Conservation (phyloP, 2,113 vertebrate genomes). For the Saguinus imperator region DNA sequence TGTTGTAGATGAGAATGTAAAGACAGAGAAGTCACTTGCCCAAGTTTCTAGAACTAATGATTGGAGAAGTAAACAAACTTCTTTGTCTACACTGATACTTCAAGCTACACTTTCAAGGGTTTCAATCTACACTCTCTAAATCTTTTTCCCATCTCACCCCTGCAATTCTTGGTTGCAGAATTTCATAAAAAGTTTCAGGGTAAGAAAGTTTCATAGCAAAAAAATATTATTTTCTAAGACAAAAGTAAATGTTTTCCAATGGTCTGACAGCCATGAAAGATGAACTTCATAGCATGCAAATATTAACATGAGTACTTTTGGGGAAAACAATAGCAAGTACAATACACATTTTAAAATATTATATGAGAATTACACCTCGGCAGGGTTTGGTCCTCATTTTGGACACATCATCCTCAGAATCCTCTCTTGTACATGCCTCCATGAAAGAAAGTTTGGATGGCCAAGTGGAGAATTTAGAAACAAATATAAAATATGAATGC, state of each 20-base stretch:
- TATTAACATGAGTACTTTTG: background rate
- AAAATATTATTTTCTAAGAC: background rate
- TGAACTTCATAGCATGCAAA: background rate
- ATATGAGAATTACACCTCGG: background rate
- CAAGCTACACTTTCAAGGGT: background rate
- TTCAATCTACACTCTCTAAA: background rate
- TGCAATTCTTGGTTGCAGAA: background rate
- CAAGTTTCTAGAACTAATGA: background rate
- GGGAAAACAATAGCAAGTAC: background rate
- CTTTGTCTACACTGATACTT: background rate
- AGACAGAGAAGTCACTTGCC: background rate
- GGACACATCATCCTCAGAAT: background rate
- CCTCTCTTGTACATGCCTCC: background rate
- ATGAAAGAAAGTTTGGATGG: background rate
- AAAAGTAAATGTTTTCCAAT: background rate
- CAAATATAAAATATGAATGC: background rate
- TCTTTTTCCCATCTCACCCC: accelerated
- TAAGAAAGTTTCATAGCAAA: background rate
- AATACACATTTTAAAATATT: background rate
- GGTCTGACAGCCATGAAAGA: background rate
- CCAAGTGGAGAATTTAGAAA: background rate
- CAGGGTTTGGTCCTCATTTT: background rate
- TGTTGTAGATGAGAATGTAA: background rate
- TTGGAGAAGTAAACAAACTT: background rate
- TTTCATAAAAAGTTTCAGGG: background rate